Base-by-base conservation (phyloP, 2,113 vertebrate genomes). In the human region DNA sequence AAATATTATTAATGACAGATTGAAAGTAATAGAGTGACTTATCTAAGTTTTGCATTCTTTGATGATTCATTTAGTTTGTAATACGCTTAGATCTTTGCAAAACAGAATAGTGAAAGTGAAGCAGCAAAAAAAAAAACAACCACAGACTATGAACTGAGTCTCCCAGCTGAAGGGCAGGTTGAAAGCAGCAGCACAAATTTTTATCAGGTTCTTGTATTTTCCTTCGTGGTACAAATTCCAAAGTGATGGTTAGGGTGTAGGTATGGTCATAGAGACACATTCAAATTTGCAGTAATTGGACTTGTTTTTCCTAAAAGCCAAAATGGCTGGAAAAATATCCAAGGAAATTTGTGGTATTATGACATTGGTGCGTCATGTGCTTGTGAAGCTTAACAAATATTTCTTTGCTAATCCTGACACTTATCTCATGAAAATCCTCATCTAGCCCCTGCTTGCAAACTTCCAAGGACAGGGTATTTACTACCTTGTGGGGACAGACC, bases 281-380 rank as follows among this genome's bases (percentile, higher is more conserved):
- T 87, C 16, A 81, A 38, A 76, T 23, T 43, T 55, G 78, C 20
- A 79, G 20, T 72, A 61, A 57, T 11, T 86, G 52, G 35, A 43
- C 64, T 70, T 85, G 72, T 59, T 90, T 91, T 94, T 55, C 89
- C 52, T 97, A 79, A 95, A 86, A 82, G 81, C 32, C 72, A 89
- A 88, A 76, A 72, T 35, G 90, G 38, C 76, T 93, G 87, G 78
- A 93, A 55, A 89, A 93, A 83, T 87, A 94, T 32, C 48, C n/a
- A 75, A 32, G 8, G 12, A 27, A 5, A 38, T 76, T 95, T 64
- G 59, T 17, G 64, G 45, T 40, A 27, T 61, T 79, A 81, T 90
- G 87, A 78, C 57, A 59, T 48, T 55, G 25, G 14, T 76, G 61
- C 79, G 79, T 73, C 45, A 76, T 14, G 20, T 45, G 23, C 75